These are phyloP conservation scores for Mesitornis unicolor DNA, from an alignment of 2,113 vertebrate species.

Conservation along the genomic window DNA sequence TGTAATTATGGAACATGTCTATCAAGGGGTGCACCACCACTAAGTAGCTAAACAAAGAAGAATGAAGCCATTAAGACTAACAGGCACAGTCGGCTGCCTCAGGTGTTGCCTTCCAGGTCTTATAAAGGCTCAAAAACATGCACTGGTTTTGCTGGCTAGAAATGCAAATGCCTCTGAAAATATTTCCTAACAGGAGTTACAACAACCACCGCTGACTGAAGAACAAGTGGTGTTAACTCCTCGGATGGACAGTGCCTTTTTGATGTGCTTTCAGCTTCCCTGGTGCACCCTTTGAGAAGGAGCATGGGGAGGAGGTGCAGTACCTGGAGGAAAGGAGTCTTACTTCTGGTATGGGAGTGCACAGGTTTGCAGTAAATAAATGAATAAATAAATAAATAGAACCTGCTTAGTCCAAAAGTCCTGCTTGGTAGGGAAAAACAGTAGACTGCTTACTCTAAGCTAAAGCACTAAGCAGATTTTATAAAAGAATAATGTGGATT, in stretches of 20 bases:
- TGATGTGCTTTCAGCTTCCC: neutral
- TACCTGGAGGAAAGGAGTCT: neutral
- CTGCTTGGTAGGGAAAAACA: neutral
- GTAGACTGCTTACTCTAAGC: neutral
- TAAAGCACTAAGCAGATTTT: neutral
- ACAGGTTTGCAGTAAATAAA: neutral
- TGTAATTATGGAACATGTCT: neutral
- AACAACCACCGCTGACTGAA: neutral
- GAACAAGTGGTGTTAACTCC: neutral
- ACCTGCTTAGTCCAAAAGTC: neutral
- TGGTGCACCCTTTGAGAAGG: neutral
- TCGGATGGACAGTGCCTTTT: neutral
- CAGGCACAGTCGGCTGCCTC: neutral
- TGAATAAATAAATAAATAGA: neutral
- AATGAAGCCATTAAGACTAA: neutral
- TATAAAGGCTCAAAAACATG: fast-evolving
- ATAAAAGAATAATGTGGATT: neutral
- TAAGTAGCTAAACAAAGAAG: neutral
- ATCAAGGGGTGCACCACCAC: neutral
- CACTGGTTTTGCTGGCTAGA: neutral
- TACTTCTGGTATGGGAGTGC: fast-evolving
- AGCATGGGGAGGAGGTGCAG: neutral
- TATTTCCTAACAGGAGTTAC: neutral
- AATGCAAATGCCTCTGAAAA: neutral
- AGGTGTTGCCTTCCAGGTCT: neutral